Evolutionary conservation across 2,113 vertebrate species (phyloP).

Genomic region (Eurystomus gularis): DNA sequence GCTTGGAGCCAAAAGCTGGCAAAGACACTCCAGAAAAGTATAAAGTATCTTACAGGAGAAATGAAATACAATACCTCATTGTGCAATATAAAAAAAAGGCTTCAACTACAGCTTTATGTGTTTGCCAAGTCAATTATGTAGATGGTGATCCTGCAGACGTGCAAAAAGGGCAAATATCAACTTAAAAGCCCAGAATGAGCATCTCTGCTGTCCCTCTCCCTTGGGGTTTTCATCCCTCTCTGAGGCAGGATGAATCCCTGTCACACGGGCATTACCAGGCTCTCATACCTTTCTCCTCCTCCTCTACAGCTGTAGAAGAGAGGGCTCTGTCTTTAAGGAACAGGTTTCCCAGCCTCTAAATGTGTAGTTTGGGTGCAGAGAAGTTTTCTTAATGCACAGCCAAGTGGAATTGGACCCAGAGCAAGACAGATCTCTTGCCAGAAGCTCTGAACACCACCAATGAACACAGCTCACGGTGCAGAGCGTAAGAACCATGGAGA

Average conservation of each 20-base stretch:
- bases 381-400: neutral
- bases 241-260: neutral
- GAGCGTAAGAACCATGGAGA: neutral
- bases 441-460: neutral
- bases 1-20: conserved; percentile 53
- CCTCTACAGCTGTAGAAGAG: neutral
- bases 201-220: neutral
- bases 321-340: neutral
- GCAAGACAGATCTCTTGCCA: neutral
- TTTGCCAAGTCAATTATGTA: neutral
- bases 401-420: neutral
- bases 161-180: neutral
- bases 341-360: neutral
- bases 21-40: conserved; percentile 28
- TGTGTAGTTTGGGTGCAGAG: neutral
- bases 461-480: neutral
- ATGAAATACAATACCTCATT: neutral
- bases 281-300: neutral
- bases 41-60: conserved; percentile 35
- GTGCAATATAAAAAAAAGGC: conserved; percentile 18
- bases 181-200: neutral
- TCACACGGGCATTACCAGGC: neutral
- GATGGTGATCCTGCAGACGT: neutral
- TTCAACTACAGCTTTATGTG: neutral
- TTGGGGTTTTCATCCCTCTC: neutral